Evolutionary conservation across 1,140 invertebrate species (phyloP).

Genomic region (Steinernema khuongi): DNA sequence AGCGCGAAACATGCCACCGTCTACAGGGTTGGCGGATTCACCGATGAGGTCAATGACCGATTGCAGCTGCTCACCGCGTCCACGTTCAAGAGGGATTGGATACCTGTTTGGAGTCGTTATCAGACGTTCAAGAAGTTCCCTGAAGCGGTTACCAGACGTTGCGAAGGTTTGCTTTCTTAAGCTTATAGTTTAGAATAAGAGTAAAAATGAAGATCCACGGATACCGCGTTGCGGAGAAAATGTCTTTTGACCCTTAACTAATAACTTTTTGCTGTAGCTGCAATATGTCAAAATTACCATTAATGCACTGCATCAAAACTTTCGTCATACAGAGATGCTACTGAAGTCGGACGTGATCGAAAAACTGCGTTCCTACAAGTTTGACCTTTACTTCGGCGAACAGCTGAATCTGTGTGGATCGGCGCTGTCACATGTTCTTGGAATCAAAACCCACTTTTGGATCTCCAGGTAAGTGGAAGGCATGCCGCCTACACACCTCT

Average conservation of each 20-base stretch:
- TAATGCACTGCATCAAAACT: neutral
- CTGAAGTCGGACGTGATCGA: slow-evolving; percentile 30
- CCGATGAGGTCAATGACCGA: neutral
- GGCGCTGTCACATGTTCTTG: slow-evolving; percentile 26
- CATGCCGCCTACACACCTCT: neutral
- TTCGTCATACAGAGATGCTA: slow-evolving; percentile 27
- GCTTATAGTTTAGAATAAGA: too few species aligned
- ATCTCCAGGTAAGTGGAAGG: slow-evolving; percentile 27
- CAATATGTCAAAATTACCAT: too few species aligned
- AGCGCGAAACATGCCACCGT: slow-evolving; percentile 20
- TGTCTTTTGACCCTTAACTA: too few species aligned
- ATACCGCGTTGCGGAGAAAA: too few species aligned
- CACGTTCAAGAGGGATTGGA: neutral
- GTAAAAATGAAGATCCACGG: too few species aligned
- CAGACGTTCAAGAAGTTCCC: neutral
- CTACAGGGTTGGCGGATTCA: slow-evolving; percentile 18
- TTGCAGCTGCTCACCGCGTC: slow-evolving; percentile 8
- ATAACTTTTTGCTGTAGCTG: too few species aligned
- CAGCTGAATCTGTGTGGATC: slow-evolving; percentile 36
- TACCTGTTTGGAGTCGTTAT: neutral
- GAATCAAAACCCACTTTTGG: slow-evolving; percentile 35
- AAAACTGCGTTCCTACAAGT: slow-evolving; percentile 27
- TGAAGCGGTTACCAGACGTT: neutral
- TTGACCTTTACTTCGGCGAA: slow-evolving; percentile 36
- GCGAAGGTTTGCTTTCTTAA: too few species aligned